These are phyloP conservation scores for Criorhina ranunculi DNA, from an alignment of 2,888 invertebrate species.

Conservation along the genomic window DNA sequence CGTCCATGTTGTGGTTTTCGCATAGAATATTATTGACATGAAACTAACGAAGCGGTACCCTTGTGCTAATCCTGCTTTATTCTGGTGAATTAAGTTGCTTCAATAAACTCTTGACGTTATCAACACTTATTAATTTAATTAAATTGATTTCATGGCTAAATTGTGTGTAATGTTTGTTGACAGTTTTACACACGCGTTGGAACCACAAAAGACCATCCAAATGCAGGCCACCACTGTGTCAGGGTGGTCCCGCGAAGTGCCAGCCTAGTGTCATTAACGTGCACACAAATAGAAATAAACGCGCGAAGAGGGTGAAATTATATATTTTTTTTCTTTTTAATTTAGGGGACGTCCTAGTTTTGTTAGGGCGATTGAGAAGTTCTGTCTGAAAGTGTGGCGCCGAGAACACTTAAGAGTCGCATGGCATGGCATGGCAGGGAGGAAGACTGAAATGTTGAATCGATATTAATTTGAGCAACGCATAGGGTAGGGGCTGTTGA, in stretches of 20 bases:
- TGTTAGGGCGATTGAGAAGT: slow-evolving; percentile 37
- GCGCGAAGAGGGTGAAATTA: slow-evolving; percentile 37
- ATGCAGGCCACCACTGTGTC: background rate
- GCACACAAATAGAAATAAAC: slow-evolving; percentile 32
- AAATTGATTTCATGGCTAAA: slow-evolving; percentile 38
- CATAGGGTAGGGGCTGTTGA: slow-evolving; percentile 44
- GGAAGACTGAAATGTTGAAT: slow-evolving; percentile 50
- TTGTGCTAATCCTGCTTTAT: slow-evolving; percentile 9
- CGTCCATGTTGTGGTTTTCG: slow-evolving; percentile 20
- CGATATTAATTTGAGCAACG: slow-evolving; percentile 45
- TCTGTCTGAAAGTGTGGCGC: slow-evolving; percentile 55
- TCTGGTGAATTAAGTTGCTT: background rate
- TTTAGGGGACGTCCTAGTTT: slow-evolving; percentile 26
- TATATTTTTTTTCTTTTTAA: slow-evolving; percentile 26
- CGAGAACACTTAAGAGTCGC: slow-evolving; percentile 25
- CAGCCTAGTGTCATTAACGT: slow-evolving; percentile 28
- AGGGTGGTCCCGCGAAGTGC: background rate
- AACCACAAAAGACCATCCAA: slow-evolving; percentile 19
- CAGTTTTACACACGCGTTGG: slow-evolving; percentile 29
- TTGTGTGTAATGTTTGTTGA: slow-evolving; percentile 39
- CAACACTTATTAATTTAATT: slow-evolving; percentile 62
- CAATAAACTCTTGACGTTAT: background rate
- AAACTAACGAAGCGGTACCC: slow-evolving; percentile 3
- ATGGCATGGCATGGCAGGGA: background rate
- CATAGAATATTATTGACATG: slow-evolving; percentile 12